Conservation (phyloP, 1,140 invertebrate species). For the Lerema accius region DNA sequence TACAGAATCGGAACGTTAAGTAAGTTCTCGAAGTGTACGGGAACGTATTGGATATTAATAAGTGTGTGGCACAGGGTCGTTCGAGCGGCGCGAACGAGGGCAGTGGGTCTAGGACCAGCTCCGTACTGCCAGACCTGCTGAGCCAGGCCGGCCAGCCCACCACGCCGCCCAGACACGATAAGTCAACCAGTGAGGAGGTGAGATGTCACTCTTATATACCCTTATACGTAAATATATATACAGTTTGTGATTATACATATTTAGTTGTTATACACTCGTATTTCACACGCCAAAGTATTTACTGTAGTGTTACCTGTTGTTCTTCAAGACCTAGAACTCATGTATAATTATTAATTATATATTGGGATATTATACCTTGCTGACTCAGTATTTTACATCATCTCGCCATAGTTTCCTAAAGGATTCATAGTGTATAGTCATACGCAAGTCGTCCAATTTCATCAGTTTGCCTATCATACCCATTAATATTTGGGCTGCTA, state of each 20-base stretch:
- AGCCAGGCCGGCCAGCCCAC: constrained; percentile 92
- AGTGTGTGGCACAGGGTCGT: constrained; percentile 63
- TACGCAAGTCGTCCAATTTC: constrained; percentile 3
- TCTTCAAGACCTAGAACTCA: not conserved
- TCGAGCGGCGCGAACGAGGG: constrained; percentile 86
- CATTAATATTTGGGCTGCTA: constrained; percentile 20
- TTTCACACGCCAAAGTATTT: not conserved
- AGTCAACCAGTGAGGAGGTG: constrained; percentile 97
- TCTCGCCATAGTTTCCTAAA: constrained; percentile 3
- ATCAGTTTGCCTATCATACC: constrained; percentile 7
- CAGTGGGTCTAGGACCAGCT: constrained; percentile 90
- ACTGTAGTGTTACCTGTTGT: constrained; percentile 3
- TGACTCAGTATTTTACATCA: not conserved
- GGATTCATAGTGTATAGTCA: constrained; percentile 11
- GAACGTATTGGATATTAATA: not conserved
- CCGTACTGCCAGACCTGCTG: constrained; percentile 96
- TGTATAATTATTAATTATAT: constrained; percentile 4
- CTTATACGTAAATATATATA: too few species aligned
- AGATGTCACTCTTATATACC: too few species aligned
- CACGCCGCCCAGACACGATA: constrained; percentile 93
- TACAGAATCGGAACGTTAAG: too few species aligned
- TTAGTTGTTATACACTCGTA: not conserved
- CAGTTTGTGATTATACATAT: too few species aligned
- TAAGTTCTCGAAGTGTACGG: too few species aligned
- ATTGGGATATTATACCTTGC: not conserved